These are phyloP conservation scores for Piaya cayana DNA, from an alignment of 2,113 vertebrate genomes.

Conservation along the genomic window DNA sequence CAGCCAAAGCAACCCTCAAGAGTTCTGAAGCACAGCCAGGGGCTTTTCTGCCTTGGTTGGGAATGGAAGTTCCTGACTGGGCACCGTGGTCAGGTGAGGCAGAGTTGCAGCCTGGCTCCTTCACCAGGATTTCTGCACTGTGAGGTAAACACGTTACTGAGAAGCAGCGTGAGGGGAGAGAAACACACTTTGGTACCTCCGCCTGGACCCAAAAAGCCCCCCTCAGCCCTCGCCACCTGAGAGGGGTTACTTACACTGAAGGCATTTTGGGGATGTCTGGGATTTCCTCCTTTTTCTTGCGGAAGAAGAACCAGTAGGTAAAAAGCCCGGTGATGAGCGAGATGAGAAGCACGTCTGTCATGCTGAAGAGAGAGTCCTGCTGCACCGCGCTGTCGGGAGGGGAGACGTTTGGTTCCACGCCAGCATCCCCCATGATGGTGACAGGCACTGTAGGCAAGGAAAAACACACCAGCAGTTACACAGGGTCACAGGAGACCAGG, in stretches of 20 bases:
- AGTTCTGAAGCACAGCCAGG: neutral
- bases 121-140: rapidly evolving
- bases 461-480: neutral
- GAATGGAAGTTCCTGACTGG: neutral
- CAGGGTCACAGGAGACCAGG: neutral
- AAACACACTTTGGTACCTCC: neutral
- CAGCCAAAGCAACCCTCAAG: neutral
- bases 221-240: rapidly evolving
- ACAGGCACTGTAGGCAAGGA: conserved; percentile 23
- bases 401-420: conserved; percentile 24
- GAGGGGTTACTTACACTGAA: conserved; percentile 63
- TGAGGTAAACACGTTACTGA: neutral
- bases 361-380: conserved; percentile 85
- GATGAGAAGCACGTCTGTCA: conserved; percentile 87
- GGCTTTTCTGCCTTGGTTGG: neutral
- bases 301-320: conserved; percentile 91
- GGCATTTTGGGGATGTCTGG: conserved; percentile 88
- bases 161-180: rapidly evolving
- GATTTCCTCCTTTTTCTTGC: conserved; percentile 90
- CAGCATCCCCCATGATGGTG: conserved; percentile 71
- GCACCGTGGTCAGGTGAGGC: neutral
- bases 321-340: conserved; percentile 85
- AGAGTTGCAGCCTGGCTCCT: neutral
- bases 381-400: conserved; percentile 22
- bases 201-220: neutral